phyloP scores from a whole-genome alignment of 2,797 vertebrate species.

The Catostomus latipinnis region DNA sequence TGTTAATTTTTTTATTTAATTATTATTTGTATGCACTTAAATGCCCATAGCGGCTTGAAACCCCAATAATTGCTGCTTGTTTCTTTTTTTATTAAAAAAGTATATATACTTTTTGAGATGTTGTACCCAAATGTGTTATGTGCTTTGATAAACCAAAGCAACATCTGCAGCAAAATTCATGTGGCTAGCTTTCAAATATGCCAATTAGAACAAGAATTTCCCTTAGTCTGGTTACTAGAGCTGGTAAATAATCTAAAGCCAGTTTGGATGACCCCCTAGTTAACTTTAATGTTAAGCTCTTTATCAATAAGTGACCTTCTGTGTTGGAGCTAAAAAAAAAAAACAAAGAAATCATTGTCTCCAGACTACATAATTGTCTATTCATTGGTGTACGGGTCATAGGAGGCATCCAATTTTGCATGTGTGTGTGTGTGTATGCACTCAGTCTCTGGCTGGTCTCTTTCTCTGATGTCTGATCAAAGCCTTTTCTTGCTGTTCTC shows the following conservation, averaged over 20 bases:
- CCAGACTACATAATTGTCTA: constrained; percentile 23
- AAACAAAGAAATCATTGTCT: not conserved
- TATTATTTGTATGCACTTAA: too few species aligned
- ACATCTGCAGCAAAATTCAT: constrained; percentile 19
- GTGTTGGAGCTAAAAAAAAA: too few species aligned
- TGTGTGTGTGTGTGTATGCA: constrained; percentile 3
- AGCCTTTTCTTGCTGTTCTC: constrained; percentile 46
- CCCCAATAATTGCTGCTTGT: not conserved
- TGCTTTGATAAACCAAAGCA: not conserved
- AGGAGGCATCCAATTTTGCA: constrained; percentile 10
- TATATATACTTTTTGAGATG: constrained; percentile 7
- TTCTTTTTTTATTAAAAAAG: not conserved
- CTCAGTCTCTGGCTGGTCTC: constrained; percentile 47
- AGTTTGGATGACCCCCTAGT: constrained; percentile 4
- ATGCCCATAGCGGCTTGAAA: too few species aligned
- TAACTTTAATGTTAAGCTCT: constrained; percentile 12
- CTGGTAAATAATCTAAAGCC: constrained; percentile 5
- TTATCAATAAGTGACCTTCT: not conserved
- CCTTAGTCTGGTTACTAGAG: constrained; percentile 5
- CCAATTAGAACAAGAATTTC: not conserved
- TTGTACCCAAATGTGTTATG: constrained; percentile 6
- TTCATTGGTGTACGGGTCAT: constrained; percentile 21
- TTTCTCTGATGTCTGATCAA: constrained; percentile 58
- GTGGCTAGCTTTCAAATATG: constrained; percentile 4
- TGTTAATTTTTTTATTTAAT: too few species aligned